A percentile compares a stretch with the other conserved stretches of the same genome.
These are phyloP conservation scores for Thereva nobilitata DNA, from an alignment of 2,888 invertebrate species.

Conservation along the genomic window DNA sequence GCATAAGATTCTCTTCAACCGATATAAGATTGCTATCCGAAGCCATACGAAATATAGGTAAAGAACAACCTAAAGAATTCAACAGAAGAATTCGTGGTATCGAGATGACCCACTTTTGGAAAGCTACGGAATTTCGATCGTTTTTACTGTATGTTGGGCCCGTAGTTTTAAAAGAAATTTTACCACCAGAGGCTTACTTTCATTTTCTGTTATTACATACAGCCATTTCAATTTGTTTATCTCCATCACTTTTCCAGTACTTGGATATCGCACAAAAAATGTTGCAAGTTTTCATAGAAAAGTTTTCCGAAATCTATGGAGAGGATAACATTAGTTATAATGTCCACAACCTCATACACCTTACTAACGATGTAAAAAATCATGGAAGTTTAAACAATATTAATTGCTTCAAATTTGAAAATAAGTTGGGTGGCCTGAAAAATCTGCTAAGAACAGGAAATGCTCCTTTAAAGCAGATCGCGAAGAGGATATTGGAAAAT, in stretches of 20 bases:
- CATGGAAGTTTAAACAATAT: constrained; percentile 37
- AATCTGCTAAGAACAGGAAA: constrained; percentile 39
- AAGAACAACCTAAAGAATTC: constrained; percentile 13
- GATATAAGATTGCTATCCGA: background rate
- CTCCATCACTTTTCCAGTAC: background rate
- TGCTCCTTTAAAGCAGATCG: constrained; percentile 40
- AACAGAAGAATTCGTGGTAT: constrained; percentile 12
- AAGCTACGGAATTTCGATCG: constrained; percentile 43
- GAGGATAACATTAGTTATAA: constrained; percentile 42
- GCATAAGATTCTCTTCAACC: background rate
- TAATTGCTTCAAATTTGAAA: constrained; percentile 36
- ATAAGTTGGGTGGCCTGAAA: background rate
- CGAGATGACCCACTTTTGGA: constrained; percentile 40
- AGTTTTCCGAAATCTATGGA: constrained; percentile 40
- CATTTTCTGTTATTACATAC: constrained; percentile 42
- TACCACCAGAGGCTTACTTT: constrained; percentile 31
- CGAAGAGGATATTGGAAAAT: constrained; percentile 37
- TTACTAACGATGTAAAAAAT: constrained; percentile 39
- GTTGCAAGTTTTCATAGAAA: constrained; percentile 40
- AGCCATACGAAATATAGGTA: background rate
- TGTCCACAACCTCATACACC: constrained; percentile 43
- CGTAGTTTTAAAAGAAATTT: constrained; percentile 39
- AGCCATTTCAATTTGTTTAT: no score
- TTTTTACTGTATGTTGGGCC: constrained; percentile 44
- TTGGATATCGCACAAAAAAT: constrained; percentile 41